These are phyloP conservation scores for Taurulus bubalis DNA, from an alignment of 2,113 vertebrate genomes.

Conservation along the genomic window DNA sequence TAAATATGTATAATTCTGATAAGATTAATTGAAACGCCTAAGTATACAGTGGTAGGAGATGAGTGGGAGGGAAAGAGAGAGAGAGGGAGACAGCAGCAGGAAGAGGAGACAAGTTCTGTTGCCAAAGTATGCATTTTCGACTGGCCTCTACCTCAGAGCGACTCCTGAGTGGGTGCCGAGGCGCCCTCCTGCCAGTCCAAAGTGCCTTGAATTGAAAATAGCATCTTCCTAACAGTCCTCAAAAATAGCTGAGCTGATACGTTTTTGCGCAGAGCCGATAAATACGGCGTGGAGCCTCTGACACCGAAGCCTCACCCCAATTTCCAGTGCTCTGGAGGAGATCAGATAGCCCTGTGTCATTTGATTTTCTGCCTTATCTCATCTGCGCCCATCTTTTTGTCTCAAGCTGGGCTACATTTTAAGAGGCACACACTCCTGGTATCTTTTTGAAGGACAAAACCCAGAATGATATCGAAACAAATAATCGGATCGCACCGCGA, in stretches of 20 bases:
- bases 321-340: constrained; percentile 82
- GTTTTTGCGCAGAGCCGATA: constrained; percentile 74
- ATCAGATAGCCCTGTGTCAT: constrained; percentile 82
- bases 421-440: constrained; percentile 66
- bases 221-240: constrained; percentile 74
- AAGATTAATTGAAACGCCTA: constrained; percentile 84
- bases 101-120: constrained; percentile 59
- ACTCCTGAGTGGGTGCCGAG: constrained; percentile 43
- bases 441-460: constrained; percentile 77
- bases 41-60: constrained; percentile 75
- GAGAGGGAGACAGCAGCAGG: constrained; percentile 40
- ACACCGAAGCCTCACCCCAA: constrained; percentile 82
- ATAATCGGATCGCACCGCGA: constrained; percentile 58
- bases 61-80: constrained; percentile 43
- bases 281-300: constrained; percentile 81
- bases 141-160: constrained; percentile 57
- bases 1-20: constrained; percentile 86
- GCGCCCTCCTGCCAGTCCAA: constrained; percentile 62
- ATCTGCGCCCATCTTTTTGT: constrained; percentile 80
- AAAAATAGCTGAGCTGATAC: constrained; percentile 78
- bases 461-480: constrained; percentile 66
- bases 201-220: constrained; percentile 79
- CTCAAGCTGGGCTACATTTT: constrained; percentile 78
- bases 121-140: constrained; percentile 63
- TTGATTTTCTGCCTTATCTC: constrained; percentile 83